Percentiles rank a stretch among this genome's conserved stretches.
phyloP scores from a whole-genome alignment of 1,140 invertebrate genomes.

The Hestina assimilis region DNA sequence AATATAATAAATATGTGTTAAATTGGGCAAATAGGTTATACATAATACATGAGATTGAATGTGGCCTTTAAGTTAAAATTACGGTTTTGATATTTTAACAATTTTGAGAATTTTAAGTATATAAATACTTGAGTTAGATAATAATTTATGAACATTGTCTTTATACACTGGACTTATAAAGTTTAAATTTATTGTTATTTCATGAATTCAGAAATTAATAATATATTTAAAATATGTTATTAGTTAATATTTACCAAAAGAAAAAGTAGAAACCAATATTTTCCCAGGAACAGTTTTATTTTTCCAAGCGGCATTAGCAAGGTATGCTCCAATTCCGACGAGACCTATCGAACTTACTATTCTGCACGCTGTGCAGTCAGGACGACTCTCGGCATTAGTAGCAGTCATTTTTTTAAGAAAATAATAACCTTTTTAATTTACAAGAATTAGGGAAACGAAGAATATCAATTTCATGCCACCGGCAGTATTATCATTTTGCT shows the following conservation, averaged over 20 bases:
- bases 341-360: constrained; percentile 52
- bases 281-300: constrained; percentile 55
- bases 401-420: constrained; percentile 29
- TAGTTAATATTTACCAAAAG: constrained; percentile 42
- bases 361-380: constrained; percentile 57
- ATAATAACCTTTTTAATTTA: not conserved
- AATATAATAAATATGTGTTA: too few species aligned
- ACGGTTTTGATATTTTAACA: too few species aligned
- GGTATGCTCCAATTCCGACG: constrained; percentile 58
- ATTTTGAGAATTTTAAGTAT: too few species aligned
- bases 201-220: not conserved
- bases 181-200: not conserved
- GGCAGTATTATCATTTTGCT: not conserved
- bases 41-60: too few species aligned
- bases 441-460: not conserved
- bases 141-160: too few species aligned
- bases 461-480: too few species aligned
- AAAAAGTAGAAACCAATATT: constrained; percentile 48
- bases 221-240: not conserved
- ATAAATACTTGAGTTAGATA: too few species aligned
- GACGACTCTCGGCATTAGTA: constrained; percentile 30
- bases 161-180: too few species aligned
- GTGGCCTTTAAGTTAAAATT: too few species aligned
- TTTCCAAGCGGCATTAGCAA: constrained; percentile 58
- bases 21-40: too few species aligned